These are phyloP conservation scores for Ditylenchus dipsaci DNA, from an alignment of 1,140 invertebrate genomes.

Conservation along the genomic window DNA sequence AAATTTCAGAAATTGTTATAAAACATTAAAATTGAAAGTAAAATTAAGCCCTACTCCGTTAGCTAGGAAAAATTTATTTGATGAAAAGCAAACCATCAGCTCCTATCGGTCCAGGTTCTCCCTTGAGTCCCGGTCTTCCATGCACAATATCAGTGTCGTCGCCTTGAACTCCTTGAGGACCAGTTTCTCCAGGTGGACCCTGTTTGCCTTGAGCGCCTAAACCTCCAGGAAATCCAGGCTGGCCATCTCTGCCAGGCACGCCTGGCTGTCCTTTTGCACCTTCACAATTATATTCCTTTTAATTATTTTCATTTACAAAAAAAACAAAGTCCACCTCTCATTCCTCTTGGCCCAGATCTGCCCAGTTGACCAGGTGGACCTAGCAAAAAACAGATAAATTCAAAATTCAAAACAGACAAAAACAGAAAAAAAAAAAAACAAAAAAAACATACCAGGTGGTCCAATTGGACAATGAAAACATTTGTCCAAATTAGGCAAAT, in stretches of 20 bases:
- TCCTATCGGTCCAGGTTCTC: constrained; percentile 29
- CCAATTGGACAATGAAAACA: constrained; percentile 50
- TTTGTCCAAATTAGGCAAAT: constrained; percentile 32
- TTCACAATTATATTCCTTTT: background rate
- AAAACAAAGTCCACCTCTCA: constrained; percentile 42
- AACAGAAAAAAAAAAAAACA: too few species aligned
- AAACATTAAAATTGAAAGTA: too few species aligned
- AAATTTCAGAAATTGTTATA: too few species aligned
- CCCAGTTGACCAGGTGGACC: constrained; percentile 41
- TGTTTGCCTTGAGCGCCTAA: constrained; percentile 37
- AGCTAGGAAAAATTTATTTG: too few species aligned
- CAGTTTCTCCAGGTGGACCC: constrained; percentile 33
- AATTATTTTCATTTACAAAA: background rate
- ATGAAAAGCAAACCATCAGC: background rate
- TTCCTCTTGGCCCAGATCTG: constrained; percentile 43
- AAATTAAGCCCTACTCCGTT: too few species aligned
- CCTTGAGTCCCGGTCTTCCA: constrained; percentile 39
- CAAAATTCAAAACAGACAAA: too few species aligned
- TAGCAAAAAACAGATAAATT: too few species aligned
- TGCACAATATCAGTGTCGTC: constrained; percentile 40
- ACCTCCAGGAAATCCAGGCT: constrained; percentile 30
- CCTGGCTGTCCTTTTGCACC: constrained; percentile 35
- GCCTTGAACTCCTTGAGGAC: constrained; percentile 32
- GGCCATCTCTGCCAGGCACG: constrained; percentile 43
- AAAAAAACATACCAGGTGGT: constrained; percentile 15